phyloP scores from a whole-genome alignment of 53 echinoderm and acorn worm species.

The Henricia sp. region DNA sequence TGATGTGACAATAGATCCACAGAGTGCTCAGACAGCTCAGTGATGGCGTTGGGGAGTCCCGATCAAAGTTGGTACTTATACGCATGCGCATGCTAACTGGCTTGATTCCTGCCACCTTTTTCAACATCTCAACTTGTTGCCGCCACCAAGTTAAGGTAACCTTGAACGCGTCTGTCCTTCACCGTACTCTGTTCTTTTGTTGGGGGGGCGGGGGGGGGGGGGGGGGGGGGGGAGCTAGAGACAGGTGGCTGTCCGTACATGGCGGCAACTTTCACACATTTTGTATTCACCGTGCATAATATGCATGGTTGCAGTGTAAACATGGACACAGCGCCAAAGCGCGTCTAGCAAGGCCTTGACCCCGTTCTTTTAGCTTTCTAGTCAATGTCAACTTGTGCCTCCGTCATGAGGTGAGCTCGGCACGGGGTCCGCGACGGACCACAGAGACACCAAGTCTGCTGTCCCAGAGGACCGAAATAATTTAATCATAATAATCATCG shows the following conservation, averaged over 20 bases:
- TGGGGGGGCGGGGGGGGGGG: not conserved
- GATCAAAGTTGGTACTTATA: no score
- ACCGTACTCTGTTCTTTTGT: conserved; percentile 24
- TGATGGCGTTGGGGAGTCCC: no score
- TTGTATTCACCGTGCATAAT: conserved; percentile 52
- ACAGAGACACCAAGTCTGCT: conserved; percentile 56
- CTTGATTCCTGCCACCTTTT: conserved; percentile 27
- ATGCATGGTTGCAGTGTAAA: conserved; percentile 38
- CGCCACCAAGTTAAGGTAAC: conserved; percentile 52
- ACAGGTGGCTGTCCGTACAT: conserved; percentile 28
- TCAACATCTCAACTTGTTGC: conserved; percentile 5
- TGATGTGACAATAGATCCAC: no score
- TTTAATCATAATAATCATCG: conserved; percentile 30
- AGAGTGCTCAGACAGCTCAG: no score
- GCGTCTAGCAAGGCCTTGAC: conserved; percentile 45
- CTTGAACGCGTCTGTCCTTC: conserved; percentile 17
- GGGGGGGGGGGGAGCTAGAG: not conserved
- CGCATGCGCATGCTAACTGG: conserved; percentile 24
- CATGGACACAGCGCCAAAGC: conserved; percentile 23
- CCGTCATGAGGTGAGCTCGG: not conserved
- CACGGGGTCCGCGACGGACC: conserved; percentile 34
- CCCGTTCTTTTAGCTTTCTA: conserved; percentile 33
- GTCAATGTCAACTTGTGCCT: conserved; percentile 42
- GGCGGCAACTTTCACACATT: conserved; percentile 60
- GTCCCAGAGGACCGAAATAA: conserved; percentile 37